Percentiles rank a stretch among this genome's conserved stretches.
Conservation (phyloP, 2,888 invertebrate species). For the Coremacera marginata region DNA sequence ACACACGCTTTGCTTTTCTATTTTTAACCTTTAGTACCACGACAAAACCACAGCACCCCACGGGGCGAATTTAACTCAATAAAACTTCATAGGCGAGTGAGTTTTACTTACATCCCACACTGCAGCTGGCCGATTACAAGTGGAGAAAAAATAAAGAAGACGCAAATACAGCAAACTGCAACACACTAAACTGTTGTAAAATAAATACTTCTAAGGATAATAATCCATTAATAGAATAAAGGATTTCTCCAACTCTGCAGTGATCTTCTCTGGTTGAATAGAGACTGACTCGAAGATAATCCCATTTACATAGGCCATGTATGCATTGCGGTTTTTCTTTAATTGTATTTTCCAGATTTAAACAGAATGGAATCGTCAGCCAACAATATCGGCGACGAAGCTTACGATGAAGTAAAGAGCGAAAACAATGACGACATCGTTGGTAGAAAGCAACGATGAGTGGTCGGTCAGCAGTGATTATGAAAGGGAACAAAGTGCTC, state of each 20-base stretch:
- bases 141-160: neutral
- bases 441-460: neutral
- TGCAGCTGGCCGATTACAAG: neutral
- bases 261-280: neutral
- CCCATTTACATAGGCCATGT: neutral
- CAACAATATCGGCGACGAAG: neutral
- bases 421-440: constrained; percentile 27
- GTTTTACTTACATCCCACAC: neutral
- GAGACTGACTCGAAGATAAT: neutral
- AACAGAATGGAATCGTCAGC: neutral
- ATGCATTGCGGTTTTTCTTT: neutral
- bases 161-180: neutral
- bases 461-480: neutral
- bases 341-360: neutral
- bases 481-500: constrained; percentile 24
- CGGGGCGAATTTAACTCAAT: neutral
- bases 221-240: too few relatives aligned
- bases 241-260: too few relatives aligned
- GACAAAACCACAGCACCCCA: constrained; percentile 1
- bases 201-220: too few relatives aligned
- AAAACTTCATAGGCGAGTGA: neutral
- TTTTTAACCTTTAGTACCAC: constrained; percentile 9
- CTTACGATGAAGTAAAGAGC: constrained; percentile 9
- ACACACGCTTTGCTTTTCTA: constrained; percentile 4
- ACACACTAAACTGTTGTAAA: too few relatives aligned